Evolutionary conservation across 2,113 vertebrate species (phyloP), one percentile per base, ranked within the genome.

Genomic region (Grantiella picta): DNA sequence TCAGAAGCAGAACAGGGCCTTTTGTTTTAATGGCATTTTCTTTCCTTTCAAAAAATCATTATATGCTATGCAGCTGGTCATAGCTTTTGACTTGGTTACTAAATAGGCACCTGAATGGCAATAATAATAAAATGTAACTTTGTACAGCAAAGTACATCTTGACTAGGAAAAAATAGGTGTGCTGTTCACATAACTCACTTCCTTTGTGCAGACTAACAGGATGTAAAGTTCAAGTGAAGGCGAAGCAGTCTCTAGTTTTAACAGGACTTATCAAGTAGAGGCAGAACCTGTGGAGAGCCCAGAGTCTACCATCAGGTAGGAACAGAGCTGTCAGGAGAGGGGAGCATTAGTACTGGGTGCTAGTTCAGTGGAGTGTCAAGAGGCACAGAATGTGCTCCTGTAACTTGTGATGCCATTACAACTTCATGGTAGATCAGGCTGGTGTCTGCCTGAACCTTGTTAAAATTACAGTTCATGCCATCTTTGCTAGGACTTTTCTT

Each of bases 21-120:
- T 95, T 94, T 93, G 90, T 96, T 95, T 95, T 94, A 92, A 66
- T 78, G 79, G 35, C 19, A 3, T 77, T 88, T 93, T 90, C 33
- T 89, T 96, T 63, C 64, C 25, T 78, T 82, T 66, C 59, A 75
- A 73, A 92, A 91, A 70, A 81, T 86, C 36, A 38, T 87, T 76
- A 81, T 49, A 54, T 83, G 36, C 52, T 40, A 14, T 27, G 36
- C 61, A 93, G 65, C 73, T 79, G 60, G 36, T 81, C 76, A 35
- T 64, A 75, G 83, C 80, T 89, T 95, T 92, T 79, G 72, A 68
- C 80, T 78, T 24, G 28, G 18, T 72, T 57, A 50, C 80, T 71
- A n/a, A 86, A 42, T 42, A 71, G 49, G 36, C 81, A 65, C 42
- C 44, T 84, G 72, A 82, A 40, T 90, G 61, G 50, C 65, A 64